These are phyloP conservation scores for Uloborus diversus DNA, from an alignment of 1,140 invertebrate genomes.

Conservation along the genomic window DNA sequence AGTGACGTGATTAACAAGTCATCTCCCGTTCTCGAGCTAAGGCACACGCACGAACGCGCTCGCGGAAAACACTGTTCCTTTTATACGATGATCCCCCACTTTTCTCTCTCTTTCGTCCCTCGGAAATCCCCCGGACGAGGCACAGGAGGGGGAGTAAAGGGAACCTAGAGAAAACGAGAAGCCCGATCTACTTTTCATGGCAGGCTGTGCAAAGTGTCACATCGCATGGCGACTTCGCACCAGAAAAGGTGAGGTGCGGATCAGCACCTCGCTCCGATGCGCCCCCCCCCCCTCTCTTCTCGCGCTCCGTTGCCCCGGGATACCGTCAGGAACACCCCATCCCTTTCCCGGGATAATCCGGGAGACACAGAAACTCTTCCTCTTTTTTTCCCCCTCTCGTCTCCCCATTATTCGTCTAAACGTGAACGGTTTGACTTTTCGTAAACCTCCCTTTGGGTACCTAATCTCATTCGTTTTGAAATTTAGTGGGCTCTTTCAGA, in stretches of 20 bases:
- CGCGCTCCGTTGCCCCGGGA: slow-evolving; percentile 37
- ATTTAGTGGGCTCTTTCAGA: slow-evolving; percentile 49
- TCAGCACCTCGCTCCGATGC: slow-evolving; percentile 50
- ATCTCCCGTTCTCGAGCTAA: slow-evolving; percentile 39
- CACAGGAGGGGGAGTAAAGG: neutral
- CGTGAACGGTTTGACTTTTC: slow-evolving; percentile 49
- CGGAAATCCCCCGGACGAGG: slow-evolving; percentile 2
- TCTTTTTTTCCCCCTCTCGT: neutral
- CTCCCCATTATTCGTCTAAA: slow-evolving; percentile 18
- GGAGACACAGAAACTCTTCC: slow-evolving; percentile 18
- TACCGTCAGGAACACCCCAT: slow-evolving; percentile 30
- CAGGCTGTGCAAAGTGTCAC: slow-evolving; percentile 54
- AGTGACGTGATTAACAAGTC: slow-evolving; percentile 48
- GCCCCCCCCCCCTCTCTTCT: no score
- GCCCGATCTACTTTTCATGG: slow-evolving; percentile 55
- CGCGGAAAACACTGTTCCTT: slow-evolving; percentile 44
- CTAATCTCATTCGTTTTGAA: slow-evolving; percentile 53
- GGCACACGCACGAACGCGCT: slow-evolving; percentile 31
- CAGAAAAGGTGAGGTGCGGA: slow-evolving; percentile 41
- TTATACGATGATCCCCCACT: slow-evolving; percentile 35
- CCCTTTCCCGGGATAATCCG: slow-evolving; percentile 34
- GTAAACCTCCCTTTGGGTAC: neutral
- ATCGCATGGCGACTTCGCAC: slow-evolving; percentile 46
- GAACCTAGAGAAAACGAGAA: slow-evolving; percentile 19
- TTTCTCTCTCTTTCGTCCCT: neutral